Evolutionary conservation across 2,888 invertebrate species (phyloP), one percentile per base, ranked within the genome.

Genomic region (Thymelicus sylvestris): DNA sequence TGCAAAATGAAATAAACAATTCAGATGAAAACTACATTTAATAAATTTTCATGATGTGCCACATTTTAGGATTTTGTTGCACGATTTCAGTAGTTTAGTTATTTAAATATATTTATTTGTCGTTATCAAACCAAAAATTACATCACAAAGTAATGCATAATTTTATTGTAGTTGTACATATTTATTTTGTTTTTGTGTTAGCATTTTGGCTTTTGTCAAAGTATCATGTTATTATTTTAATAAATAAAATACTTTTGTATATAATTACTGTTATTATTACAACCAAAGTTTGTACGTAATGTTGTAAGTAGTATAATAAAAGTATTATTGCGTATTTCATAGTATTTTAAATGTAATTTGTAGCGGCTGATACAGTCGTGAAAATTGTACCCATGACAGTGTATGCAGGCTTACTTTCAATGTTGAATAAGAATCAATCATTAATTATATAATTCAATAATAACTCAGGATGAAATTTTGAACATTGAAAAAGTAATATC

Each of bases 261-360:
- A 80, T 86, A 85, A 4, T 12, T 41, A 41, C 7, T 41, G 41
- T 10, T 44, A 10, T 79, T 77, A 64, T 72, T 81, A 83, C 80
- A 80, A 85, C 88, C 88, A 88, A 89, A 89, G 88, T 82, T 84
- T 80, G 75, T 79, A 74, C 73, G 74, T 78, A 77, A 82, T 81
- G 7, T 44, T 47, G 55, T n/a, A n/a, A n/a, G n/a, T n/a, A n/a
- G n/a, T 69, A 69, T 38, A 76, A 78, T 81, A 80, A 78, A 79
- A 78, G 79, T 81, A 81, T 80, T 80, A 80, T 77, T 78, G 62
- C 44, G 69, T 57, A 73, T 76, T 77, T 76, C 74, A 76, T 77
- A 72, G 66, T 73, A 77, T 79, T 78, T 78, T 69, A 63, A 19
- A 38, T 59, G 55, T 71, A 47, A 59, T 55, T 59, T 63, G 39